Conservation (phyloP, 2,797 vertebrate genomes). For the Remorina albescens region DNA sequence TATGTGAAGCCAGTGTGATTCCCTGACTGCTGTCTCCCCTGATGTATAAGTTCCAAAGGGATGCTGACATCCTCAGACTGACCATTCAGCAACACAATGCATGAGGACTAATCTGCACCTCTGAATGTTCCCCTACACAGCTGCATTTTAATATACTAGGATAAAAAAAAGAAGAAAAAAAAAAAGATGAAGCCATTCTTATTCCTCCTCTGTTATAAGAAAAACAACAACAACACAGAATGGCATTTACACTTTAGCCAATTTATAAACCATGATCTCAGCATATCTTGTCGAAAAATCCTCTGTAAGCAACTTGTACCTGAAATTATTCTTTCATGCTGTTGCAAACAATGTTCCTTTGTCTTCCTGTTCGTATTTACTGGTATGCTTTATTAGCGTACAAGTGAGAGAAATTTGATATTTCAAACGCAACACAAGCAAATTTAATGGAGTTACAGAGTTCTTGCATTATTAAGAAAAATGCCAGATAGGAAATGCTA, state of each 20-base stretch:
- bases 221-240: neutral
- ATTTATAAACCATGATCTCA: slow-evolving; percentile 16
- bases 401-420: slow-evolving; percentile 11
- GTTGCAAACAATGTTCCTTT: slow-evolving; percentile 14
- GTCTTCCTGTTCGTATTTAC: neutral
- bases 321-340: slow-evolving; percentile 7
- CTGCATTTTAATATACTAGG: neutral
- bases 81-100: slow-evolving; percentile 14
- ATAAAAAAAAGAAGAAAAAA: no score
- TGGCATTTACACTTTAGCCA: slow-evolving; percentile 2
- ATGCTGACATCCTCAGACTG: slow-evolving; percentile 2
- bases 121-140: neutral
- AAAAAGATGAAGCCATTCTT: slow-evolving; percentile 1
- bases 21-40: slow-evolving; percentile 1
- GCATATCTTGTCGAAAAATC: neutral
- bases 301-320: slow-evolving; percentile 15
- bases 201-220: neutral
- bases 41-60: slow-evolving; percentile 6
- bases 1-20: neutral
- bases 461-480: slow-evolving; percentile 53
- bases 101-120: slow-evolving; percentile 3
- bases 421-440: slow-evolving; percentile 29
- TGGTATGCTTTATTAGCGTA: slow-evolving; percentile 24
- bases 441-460: slow-evolving; percentile 30
- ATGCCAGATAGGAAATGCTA: slow-evolving; percentile 32